These are phyloP conservation scores for Ceratothoa steindachneri DNA, from an alignment of 2,888 invertebrate genomes.

Conservation along the genomic window DNA sequence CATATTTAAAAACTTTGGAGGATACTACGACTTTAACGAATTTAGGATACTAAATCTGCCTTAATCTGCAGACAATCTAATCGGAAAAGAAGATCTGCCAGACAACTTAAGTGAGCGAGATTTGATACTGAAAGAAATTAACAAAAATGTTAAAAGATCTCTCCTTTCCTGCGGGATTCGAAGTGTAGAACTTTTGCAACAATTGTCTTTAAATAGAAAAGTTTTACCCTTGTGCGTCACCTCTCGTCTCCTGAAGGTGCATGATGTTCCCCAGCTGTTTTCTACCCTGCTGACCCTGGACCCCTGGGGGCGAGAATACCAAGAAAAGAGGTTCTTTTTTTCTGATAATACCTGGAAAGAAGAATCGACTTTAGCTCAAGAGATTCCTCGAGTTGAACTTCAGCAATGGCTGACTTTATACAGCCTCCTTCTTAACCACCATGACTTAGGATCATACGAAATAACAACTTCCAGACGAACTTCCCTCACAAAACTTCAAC, in stretches of 20 bases:
- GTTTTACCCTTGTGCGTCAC: neutral
- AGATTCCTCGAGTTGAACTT: neutral
- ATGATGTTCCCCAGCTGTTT: neutral
- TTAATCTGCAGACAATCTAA: too few relatives aligned
- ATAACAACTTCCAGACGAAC: neutral
- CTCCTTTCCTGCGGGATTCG: neutral
- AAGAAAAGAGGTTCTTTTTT: neutral
- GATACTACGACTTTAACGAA: too few relatives aligned
- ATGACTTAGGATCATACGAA: neutral
- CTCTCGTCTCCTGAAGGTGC: neutral
- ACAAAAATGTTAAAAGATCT: neutral
- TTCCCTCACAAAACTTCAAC: neutral
- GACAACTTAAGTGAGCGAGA: neutral
- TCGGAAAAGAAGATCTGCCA: neutral
- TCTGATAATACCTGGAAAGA: neutral
- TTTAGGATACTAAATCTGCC: too few relatives aligned
- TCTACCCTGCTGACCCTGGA: neutral
- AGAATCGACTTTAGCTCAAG: neutral
- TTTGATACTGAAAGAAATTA: neutral
- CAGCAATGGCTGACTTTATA: neutral
- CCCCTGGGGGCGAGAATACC: neutral
- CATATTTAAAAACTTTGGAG: too few relatives aligned
- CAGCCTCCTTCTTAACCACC: neutral
- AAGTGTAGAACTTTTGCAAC: neutral
- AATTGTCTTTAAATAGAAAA: neutral